Percentiles rank a stretch among this genome's conserved stretches.
phyloP scores from a whole-genome alignment of 1,140 invertebrate species.

The Drosophila gunungcola region DNA sequence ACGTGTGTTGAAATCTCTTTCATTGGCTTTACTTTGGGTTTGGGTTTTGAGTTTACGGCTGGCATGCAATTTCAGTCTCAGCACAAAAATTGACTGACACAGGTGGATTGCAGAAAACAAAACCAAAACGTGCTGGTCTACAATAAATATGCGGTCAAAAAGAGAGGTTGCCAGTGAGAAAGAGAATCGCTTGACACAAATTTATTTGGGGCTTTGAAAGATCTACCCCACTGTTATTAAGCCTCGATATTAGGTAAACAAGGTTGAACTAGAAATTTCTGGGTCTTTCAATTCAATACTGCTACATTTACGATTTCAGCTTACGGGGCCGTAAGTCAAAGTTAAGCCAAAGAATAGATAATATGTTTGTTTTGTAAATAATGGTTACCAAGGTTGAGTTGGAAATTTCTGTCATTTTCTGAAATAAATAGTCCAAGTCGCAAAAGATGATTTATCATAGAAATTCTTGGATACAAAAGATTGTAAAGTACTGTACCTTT shows the following conservation, averaged over 20 bases:
- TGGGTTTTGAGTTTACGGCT: slow-evolving; percentile 27
- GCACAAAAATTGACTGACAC: slow-evolving; percentile 70
- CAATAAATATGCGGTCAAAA: slow-evolving; percentile 23
- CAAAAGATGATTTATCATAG: neutral
- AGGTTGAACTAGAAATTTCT: slow-evolving; percentile 44
- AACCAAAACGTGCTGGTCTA: slow-evolving; percentile 36
- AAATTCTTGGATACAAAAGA: slow-evolving; percentile 13
- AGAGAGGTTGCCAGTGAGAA: slow-evolving; percentile 11
- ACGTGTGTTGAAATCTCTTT: slow-evolving; percentile 66
- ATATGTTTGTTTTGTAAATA: neutral
- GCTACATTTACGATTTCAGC: neutral
- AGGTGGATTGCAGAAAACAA: slow-evolving; percentile 54
- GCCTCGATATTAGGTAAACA: slow-evolving; percentile 17
- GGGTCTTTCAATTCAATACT: neutral
- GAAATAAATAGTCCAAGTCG: neutral
- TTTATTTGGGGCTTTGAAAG: slow-evolving; percentile 50
- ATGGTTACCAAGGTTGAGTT: neutral
- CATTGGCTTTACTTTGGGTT: slow-evolving; percentile 33
- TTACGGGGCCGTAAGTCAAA: neutral
- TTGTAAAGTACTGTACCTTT: neutral
- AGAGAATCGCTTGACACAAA: slow-evolving; percentile 68
- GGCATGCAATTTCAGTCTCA: slow-evolving; percentile 74
- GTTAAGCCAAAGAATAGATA: neutral
- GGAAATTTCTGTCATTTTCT: neutral
- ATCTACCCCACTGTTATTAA: slow-evolving; percentile 19